Evolutionary conservation across 2,888 invertebrate genomes (phyloP), one percentile per base, ranked within the genome.

Genomic region (Rotaria socialis): DNA sequence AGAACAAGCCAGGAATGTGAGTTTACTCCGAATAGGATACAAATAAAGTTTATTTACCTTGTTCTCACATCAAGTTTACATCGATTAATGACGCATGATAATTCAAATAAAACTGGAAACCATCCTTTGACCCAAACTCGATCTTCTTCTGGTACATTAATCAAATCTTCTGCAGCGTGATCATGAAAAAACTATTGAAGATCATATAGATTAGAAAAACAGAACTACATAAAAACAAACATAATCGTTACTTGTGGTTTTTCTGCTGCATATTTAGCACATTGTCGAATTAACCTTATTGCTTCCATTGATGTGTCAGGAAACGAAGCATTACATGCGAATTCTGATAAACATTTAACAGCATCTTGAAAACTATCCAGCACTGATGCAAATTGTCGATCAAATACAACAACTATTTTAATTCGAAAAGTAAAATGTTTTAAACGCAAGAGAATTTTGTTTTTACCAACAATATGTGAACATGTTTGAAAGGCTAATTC

Each of bases 291-390:
- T 85, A 99, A 93, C 87, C 97, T 93, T 90, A 99, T 99, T 0
- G 99, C 97, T 92, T 99, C 99, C 98, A 99, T 99, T 89, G 96
- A 96, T 7, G 96, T 97, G 90, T 99, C 99, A 1, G 97, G 97
- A 91, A 97, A 97, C 87, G 95, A 94, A 0, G 96, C 95, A 91
- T 99, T 99, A 90, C 99, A 99, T 5, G 99, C 98, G 91, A 99
- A 99, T 92, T 99, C 99, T 6, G 97, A 96, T 87, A 99, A 93
- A 92, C 99, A 98, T 92, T 98, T 99, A 8, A 99, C 96, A 41
- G 97, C 96, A 92, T 99, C 99, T 93, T 93, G 98, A 92, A 99
- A 99, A 84, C 97, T 97, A 92, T 99, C 98, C 85, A 99, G 95
- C 94, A 98, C 96, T 52, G 96, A 94, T 43, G 94, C 93, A 91